Percentiles rank a stretch among this genome's conserved stretches.
phyloP scores from a whole-genome alignment of 2,888 invertebrate species.

The Apeira syringaria region DNA sequence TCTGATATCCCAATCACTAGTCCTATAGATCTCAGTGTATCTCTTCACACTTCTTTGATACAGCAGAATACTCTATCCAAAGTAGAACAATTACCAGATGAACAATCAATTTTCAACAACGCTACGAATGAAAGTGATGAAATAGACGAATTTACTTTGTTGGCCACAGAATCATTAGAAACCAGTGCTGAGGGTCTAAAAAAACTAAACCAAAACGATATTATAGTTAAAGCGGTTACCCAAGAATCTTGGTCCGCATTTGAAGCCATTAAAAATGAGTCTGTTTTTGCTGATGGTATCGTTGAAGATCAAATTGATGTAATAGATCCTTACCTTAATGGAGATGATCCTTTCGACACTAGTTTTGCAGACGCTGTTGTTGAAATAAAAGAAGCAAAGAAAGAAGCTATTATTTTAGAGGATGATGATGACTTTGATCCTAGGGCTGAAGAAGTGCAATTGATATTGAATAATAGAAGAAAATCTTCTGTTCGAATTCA shows the following conservation, averaged over 20 bases:
- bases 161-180: slow-evolving; percentile 90
- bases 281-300: slow-evolving; percentile 71
- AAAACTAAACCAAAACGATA: slow-evolving; percentile 64
- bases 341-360: slow-evolving; percentile 93
- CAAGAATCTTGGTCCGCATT: slow-evolving; percentile 87
- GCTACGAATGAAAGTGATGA: slow-evolving; percentile 81
- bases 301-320: slow-evolving; percentile 75
- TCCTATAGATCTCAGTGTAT: slow-evolving; percentile 88
- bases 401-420: slow-evolving; percentile 63
- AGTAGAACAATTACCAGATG: background rate
- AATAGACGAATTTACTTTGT: slow-evolving; percentile 89
- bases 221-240: slow-evolving; percentile 67
- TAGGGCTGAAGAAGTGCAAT: slow-evolving; percentile 83
- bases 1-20: slow-evolving; percentile 86
- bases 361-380: slow-evolving; percentile 91
- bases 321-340: slow-evolving; percentile 76
- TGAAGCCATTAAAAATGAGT: slow-evolving; percentile 78
- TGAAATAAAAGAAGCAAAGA: slow-evolving; percentile 65
- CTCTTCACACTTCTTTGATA: slow-evolving; percentile 81
- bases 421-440: slow-evolving; percentile 86
- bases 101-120: background rate
- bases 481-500: slow-evolving; percentile 84
- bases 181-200: slow-evolving; percentile 78
- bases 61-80: slow-evolving; percentile 55
- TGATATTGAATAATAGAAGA: slow-evolving; percentile 65